A percentile compares a stretch with the other conserved stretches of the same genome.
phyloP scores from a whole-genome alignment of 2,113 vertebrate genomes.

The Motacilla tschutschensis region DNA sequence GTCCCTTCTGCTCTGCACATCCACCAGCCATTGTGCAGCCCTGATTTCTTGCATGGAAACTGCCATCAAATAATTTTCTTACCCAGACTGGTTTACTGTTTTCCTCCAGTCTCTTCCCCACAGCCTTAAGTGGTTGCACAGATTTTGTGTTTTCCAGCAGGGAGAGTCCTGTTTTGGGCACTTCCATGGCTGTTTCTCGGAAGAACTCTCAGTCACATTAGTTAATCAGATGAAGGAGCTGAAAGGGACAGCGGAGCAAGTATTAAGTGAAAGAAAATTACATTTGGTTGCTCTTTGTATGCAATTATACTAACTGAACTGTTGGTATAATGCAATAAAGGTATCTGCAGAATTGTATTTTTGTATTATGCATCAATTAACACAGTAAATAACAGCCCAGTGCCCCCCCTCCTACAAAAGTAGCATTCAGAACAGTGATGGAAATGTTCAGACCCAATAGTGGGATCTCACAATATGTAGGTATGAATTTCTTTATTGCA shows the following conservation, averaged over 20 bases:
- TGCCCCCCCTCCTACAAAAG: background rate
- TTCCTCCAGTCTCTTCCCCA: background rate
- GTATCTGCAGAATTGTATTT: conserved; percentile 49
- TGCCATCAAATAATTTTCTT: background rate
- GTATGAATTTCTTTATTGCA: background rate
- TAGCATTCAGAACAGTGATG: background rate
- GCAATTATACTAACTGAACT: conserved; percentile 75
- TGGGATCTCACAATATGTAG: background rate
- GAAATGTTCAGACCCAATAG: background rate
- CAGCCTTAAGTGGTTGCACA: background rate
- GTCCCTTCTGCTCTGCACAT: background rate
- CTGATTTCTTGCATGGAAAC: background rate
- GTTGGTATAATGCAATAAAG: conserved; percentile 65
- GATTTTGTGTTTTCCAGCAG: conserved; percentile 5
- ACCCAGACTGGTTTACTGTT: background rate
- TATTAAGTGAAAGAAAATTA: conserved; percentile 74
- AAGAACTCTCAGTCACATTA: conserved; percentile 67
- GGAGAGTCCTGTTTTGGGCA: background rate
- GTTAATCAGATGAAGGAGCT: conserved; percentile 75
- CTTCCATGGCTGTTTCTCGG: conserved; percentile 49
- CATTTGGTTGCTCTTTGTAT: conserved; percentile 73
- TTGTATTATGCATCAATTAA: conserved; percentile 49
- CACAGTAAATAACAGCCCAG: background rate
- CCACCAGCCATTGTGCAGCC: background rate
- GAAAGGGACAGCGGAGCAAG: conserved; percentile 61